Conservation (phyloP, 2,888 invertebrate genomes). For the Chorisops tibialis region DNA sequence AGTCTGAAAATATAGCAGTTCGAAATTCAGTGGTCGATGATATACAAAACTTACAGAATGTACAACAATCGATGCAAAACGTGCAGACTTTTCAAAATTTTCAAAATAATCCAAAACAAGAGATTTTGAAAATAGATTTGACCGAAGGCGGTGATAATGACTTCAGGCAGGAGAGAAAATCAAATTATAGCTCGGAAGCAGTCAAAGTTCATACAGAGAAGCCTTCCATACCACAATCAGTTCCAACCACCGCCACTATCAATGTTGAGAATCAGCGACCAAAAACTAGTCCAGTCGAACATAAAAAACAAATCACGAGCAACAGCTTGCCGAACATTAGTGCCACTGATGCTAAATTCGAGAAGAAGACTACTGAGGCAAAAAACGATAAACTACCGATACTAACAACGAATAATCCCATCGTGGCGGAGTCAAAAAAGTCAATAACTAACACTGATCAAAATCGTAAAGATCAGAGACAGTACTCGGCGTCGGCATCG, state of each 20-base stretch:
- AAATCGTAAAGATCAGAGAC: slow-evolving; percentile 26
- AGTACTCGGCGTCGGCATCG: slow-evolving; percentile 5
- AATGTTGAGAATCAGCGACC: not conserved
- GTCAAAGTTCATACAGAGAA: not conserved
- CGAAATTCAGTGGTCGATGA: not conserved
- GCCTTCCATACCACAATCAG: not conserved
- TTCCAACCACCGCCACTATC: not conserved
- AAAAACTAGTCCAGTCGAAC: not conserved
- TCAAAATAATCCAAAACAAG: slow-evolving; percentile 11
- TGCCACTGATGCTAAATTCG: not conserved
- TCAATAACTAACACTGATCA: not conserved
- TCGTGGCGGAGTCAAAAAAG: not conserved
- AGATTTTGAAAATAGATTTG: slow-evolving; percentile 31
- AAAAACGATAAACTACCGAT: slow-evolving; percentile 1
- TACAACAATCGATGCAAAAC: not conserved
- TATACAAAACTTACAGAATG: no score
- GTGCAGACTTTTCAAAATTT: not conserved
- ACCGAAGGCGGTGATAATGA: slow-evolving; percentile 23
- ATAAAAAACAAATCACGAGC: not conserved
- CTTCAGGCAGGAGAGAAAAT: not conserved
- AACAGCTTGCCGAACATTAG: not conserved
- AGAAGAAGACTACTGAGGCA: not conserved
- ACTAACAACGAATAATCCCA: not conserved
- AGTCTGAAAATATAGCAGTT: no score
- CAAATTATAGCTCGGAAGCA: not conserved